Conservation (phyloP, 1,140 invertebrate genomes). For the Arion vulgaris region DNA sequence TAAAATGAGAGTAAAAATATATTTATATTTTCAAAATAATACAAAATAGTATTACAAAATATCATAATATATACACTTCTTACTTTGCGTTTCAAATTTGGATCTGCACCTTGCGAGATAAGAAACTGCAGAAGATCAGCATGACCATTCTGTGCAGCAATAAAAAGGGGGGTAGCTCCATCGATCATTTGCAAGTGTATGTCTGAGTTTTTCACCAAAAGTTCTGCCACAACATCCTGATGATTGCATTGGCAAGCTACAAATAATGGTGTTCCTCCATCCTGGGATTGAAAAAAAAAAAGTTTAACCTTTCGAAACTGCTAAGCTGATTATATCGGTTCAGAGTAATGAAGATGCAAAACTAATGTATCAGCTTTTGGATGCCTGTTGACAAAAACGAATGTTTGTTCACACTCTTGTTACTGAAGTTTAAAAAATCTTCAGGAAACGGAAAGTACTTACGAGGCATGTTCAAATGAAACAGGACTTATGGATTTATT, state of each 20-base stretch:
- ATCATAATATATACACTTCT: slow-evolving; percentile 2
- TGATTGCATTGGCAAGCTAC: slow-evolving; percentile 94
- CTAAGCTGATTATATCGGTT: too few relatives aligned
- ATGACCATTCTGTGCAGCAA: slow-evolving; percentile 72
- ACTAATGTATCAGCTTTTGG: too few relatives aligned
- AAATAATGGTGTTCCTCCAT: slow-evolving; percentile 92
- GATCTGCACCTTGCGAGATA: slow-evolving; percentile 67
- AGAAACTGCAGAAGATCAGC: slow-evolving; percentile 67
- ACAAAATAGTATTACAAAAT: too few relatives aligned
- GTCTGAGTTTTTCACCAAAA: slow-evolving; percentile 85
- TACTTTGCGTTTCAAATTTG: slow-evolving; percentile 68
- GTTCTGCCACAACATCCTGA: slow-evolving; percentile 86
- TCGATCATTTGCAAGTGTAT: slow-evolving; percentile 85
- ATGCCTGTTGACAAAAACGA: too few relatives aligned
- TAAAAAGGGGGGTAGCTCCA: slow-evolving; percentile 71
- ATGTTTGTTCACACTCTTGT: too few relatives aligned
- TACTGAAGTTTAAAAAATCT: too few relatives aligned
- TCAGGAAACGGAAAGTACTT: too few relatives aligned
- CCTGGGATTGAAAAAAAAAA: slow-evolving; percentile 75
- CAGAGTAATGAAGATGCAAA: too few relatives aligned
- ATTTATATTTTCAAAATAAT: too few relatives aligned
- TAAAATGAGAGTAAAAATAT: too few relatives aligned
- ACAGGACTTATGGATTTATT: too few relatives aligned
- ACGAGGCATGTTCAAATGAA: too few relatives aligned
- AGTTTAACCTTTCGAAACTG: background rate